Evolutionary conservation across 2,113 vertebrate genomes (phyloP), one percentile per base, ranked within the genome.

Genomic region (Candoia aspera): DNA sequence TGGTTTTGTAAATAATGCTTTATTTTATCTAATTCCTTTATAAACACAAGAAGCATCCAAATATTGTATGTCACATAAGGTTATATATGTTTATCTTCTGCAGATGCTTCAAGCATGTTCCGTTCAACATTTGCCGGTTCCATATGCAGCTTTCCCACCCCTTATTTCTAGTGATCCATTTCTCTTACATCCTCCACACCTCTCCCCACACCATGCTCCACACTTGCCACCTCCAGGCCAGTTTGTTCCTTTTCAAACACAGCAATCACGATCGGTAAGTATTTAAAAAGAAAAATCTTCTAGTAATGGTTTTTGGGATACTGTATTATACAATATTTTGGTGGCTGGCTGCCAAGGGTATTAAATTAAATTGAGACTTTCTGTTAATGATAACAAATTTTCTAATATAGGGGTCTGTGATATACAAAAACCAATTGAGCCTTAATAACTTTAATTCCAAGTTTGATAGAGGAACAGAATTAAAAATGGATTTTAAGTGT

Each of bases 31-130:
- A 88, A 19, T 84, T 55, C 60, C 37, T 29, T 1, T 86, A 94
- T 33, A 73, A 79, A 21, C 87, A 1, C 0, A 89, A 58, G 59
- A 54, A 90, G 33, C 59, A 53, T 2, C 9, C 33, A 68, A 90
- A 26, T 33, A 46, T 0, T 49, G 6, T 84, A 94, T 92, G 23
- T 95, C 8, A 53, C 62, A 94, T 93, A 96, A 93, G 6, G 2
- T 91, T 85, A 83, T 93, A 93, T 85, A 92, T 55, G 6, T 46
- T 94, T 96, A 24, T 88, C 95, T 95, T 97, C 6, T 95, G 93
- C 97, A 99, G 99, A 98, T 99, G 98, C 98, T 99, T 94, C 99
- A 99, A 91, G 98, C 99, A 0, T 99, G 99, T 96, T 99, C 99
- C 23, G 98, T 99, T 96, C 99, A 99, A 96, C 99, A 99, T 96